Evolutionary conservation across 23 tunicate species (phyloP), one percentile per base, ranked within the genome.

Genomic region (Clavelina lepadiformis): DNA sequence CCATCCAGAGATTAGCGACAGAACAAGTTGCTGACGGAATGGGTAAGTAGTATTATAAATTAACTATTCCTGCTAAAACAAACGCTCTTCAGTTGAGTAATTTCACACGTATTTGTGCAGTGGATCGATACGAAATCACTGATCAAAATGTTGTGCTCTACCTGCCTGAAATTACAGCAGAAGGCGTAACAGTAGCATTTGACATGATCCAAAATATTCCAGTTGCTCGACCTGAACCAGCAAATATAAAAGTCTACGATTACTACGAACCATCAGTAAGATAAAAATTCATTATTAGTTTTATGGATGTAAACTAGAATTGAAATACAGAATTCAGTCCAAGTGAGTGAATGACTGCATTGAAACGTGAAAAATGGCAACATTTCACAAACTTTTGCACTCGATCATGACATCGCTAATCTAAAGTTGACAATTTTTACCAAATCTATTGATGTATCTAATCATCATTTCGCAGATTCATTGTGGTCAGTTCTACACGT

Each of bases 211-310:
- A 84, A 32, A 38, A 0, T 3, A 52, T 63, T 23, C 19, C 2
- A 7, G 79, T 84, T 21, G 32, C 31, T 1, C 38, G 35, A 21
- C 83, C 93, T 3, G 68, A 76, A 18, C 93, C 83, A 15, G 93
- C 83, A 0, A 76, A 68, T 51, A 77, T 84, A 3, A 47, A 61
- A 23, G 78, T 84, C 3, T 84, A 84, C 38, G 83, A 76, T 54
- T 76, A 69, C 51, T 76, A 76, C 59, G 68, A 84, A 67, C 83
- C 93, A 30, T 62, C 68, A 22, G 88, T 79, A 68, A 47, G 74
- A n/a, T n/a, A n/a, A n/a, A n/a, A n/a, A n/a, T n/a, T n/a, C n/a
- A n/a, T n/a, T n/a, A n/a, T n/a, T n/a, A n/a, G n/a, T n/a, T n/a
- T n/a, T n/a, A n/a, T n/a, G n/a, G n/a, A n/a, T n/a, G n/a, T n/a